These are phyloP conservation scores for Engraulis encrasicolus DNA, from an alignment of 2,113 vertebrate species.

Conservation along the genomic window DNA sequence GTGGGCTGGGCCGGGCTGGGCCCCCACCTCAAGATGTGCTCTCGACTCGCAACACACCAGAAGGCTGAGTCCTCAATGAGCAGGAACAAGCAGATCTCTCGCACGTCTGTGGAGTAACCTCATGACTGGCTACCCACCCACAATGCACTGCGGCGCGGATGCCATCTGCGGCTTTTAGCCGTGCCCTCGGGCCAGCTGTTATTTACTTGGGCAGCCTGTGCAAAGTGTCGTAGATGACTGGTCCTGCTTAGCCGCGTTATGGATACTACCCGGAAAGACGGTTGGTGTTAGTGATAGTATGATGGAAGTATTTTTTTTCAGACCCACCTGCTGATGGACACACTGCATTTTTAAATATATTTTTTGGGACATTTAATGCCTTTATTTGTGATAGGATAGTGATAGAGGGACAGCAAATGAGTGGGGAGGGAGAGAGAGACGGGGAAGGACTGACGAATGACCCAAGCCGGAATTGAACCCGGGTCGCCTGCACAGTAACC, in stretches of 20 bases:
- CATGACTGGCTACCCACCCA: background rate
- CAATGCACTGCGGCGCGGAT: background rate
- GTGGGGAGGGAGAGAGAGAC: too few relatives aligned
- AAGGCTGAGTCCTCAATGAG: background rate
- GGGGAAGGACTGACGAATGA: too few relatives aligned
- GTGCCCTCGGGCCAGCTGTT: background rate
- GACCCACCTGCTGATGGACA: too few relatives aligned
- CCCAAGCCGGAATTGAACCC: too few relatives aligned
- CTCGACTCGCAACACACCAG: too few relatives aligned
- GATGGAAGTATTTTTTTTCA: background rate
- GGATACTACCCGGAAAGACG: background rate
- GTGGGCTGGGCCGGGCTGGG: too few relatives aligned
- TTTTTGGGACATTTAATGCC: too few relatives aligned
- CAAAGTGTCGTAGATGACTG: background rate
- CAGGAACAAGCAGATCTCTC: background rate
- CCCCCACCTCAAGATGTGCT: too few relatives aligned
- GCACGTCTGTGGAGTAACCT: background rate
- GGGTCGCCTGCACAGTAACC: too few relatives aligned
- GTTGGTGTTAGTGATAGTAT: background rate
- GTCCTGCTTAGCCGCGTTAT: background rate
- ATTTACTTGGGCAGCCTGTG: background rate
- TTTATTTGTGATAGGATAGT: too few relatives aligned
- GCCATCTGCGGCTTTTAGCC: background rate
- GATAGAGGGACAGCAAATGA: too few relatives aligned
- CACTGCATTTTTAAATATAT: too few relatives aligned